A percentile compares a stretch with the other conserved stretches of the same genome.
Evolutionary conservation across 1,140 invertebrate genomes (phyloP).

Genomic region (Drosophila triauraria): DNA sequence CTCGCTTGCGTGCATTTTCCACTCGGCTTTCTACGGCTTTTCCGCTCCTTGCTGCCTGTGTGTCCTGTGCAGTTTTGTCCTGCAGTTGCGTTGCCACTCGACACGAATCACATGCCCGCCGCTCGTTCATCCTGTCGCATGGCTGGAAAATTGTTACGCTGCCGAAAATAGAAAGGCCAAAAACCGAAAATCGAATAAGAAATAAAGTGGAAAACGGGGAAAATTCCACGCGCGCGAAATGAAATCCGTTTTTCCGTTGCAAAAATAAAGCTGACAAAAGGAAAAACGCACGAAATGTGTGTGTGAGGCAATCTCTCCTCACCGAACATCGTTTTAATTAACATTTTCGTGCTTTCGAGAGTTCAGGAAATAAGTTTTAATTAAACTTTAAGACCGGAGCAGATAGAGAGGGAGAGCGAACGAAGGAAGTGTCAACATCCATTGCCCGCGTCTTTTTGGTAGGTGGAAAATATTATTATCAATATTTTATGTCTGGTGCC

Average conservation of each 20-base stretch:
- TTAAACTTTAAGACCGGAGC: constrained; percentile 51
- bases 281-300: constrained; percentile 19
- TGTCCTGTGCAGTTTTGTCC: constrained; percentile 64
- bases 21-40: constrained; percentile 16
- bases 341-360: constrained; percentile 55
- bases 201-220: neutral
- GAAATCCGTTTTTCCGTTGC: constrained; percentile 41
- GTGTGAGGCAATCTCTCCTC: constrained; percentile 8
- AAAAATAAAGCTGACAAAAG: constrained; percentile 32
- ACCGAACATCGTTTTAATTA: constrained; percentile 64
- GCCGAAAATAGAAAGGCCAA: constrained; percentile 13
- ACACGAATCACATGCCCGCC: constrained; percentile 70
- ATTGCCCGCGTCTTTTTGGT: constrained; percentile 22
- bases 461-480: constrained; percentile 57
- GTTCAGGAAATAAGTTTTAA: constrained; percentile 64
- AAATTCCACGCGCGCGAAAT: constrained; percentile 34
- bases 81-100: constrained; percentile 47
- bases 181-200: constrained; percentile 6
- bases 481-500: constrained; percentile 39
- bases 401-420: neutral
- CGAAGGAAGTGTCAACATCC: constrained; percentile 25
- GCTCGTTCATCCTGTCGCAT: constrained; percentile 71
- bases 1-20: constrained; percentile 24
- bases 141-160: constrained; percentile 27
- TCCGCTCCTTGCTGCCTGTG: constrained; percentile 18